Evolutionary conservation across 1,140 invertebrate species (phyloP).

Genomic region (Pseudomyrmex concolor): DNA sequence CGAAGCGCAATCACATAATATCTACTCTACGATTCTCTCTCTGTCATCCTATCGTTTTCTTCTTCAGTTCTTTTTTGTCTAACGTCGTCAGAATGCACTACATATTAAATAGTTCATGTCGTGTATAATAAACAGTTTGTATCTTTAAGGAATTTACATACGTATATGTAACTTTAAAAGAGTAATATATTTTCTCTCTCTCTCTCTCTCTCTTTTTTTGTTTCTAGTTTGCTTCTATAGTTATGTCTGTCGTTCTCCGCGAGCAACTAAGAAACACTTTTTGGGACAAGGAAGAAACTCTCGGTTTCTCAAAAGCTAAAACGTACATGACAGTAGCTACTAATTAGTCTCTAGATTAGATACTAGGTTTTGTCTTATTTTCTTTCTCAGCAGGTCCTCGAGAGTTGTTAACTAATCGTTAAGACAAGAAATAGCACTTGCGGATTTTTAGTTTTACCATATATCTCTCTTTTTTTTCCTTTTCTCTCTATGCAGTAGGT

Average conservation of each 20-base stretch:
- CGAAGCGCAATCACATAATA: too few relatives aligned
- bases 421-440: neutral
- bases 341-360: constrained; percentile 2
- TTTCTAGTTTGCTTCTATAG: neutral
- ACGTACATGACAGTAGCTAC: neutral
- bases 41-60: too few relatives aligned
- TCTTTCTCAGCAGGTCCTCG: neutral
- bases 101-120: too few relatives aligned
- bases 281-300: too few relatives aligned
- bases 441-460: neutral
- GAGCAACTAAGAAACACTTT: constrained; percentile 38
- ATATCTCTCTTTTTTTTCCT: neutral
- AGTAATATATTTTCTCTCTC: too few relatives aligned
- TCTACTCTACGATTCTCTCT: too few relatives aligned
- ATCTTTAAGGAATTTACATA: too few relatives aligned
- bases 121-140: too few relatives aligned
- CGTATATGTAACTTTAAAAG: too few relatives aligned
- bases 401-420: neutral
- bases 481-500: neutral
- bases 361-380: neutral
- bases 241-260: constrained; percentile 15
- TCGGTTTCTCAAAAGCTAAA: too few relatives aligned
- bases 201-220: constrained; percentile 10
- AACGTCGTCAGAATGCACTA: too few relatives aligned
- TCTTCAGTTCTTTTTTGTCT: too few relatives aligned